phyloP scores from a whole-genome alignment of 2,888 invertebrate species.

The Acanthosepion pharaonis region DNA sequence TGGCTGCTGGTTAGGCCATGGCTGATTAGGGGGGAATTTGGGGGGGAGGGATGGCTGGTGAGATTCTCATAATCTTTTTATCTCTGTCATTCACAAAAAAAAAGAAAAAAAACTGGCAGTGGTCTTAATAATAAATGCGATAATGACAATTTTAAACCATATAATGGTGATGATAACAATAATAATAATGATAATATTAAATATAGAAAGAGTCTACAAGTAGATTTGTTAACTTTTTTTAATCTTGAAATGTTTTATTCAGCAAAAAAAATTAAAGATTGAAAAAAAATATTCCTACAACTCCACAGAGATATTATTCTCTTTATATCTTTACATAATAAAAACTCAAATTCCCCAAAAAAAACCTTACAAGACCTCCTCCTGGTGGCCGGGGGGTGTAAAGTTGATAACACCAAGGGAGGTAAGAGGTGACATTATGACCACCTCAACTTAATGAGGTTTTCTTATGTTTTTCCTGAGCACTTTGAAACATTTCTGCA shows the following conservation, averaged over 20 bases:
- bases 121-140: constrained; percentile 1
- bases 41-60: background rate
- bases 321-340: background rate
- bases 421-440: background rate
- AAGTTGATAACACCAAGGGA: background rate
- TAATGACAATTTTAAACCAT: constrained; percentile 23
- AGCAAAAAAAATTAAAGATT: constrained; percentile 15
- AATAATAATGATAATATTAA: constrained; percentile 40
- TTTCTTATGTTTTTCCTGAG: constrained; percentile 41
- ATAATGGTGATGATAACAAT: constrained; percentile 39
- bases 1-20: constrained; percentile 38
- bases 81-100: constrained; percentile 33
- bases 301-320: background rate
- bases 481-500: constrained; percentile 44
- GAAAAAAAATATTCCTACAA: constrained; percentile 6
- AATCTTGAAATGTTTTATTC: constrained; percentile 46
- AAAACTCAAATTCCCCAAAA: background rate
- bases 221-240: constrained; percentile 37
- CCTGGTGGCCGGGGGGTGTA: background rate
- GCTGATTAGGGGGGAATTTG: background rate
- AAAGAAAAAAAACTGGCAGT: constrained; percentile 33
- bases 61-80: constrained; percentile 41
- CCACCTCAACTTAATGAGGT: background rate
- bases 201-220: constrained; percentile 13
- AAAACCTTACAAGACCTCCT: background rate